phyloP scores from a whole-genome alignment of 1,140 invertebrate genomes.

The Drosophila mojavensis region DNA sequence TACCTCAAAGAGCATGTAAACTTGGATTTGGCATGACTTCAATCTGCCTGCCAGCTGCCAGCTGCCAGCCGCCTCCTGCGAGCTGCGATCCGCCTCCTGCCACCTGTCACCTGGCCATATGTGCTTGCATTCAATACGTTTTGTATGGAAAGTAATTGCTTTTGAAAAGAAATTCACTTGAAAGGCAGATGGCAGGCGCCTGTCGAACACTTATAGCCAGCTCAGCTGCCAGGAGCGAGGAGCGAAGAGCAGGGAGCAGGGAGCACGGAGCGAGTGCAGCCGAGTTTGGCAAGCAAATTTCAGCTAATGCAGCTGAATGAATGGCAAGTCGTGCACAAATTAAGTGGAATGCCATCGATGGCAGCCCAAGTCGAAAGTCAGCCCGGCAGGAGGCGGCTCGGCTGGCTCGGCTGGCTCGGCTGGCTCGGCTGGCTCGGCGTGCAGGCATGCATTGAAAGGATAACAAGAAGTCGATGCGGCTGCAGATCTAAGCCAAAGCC shows the following conservation, averaged over 20 bases:
- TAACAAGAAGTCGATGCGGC: neutral
- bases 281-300: neutral
- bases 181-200: neutral
- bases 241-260: neutral
- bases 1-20: too few relatives aligned
- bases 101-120: too few relatives aligned
- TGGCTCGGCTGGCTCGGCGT: too few relatives aligned
- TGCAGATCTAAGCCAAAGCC: constrained; percentile 25
- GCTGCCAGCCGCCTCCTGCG: too few relatives aligned
- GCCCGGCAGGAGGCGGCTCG: neutral
- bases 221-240: neutral
- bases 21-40: too few relatives aligned
- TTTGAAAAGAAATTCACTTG: neutral
- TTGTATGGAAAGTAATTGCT: neutral
- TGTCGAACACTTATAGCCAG: constrained; percentile 4
- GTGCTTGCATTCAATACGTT: neutral
- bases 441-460: constrained; percentile 6
- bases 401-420: too few relatives aligned
- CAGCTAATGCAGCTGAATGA: neutral
- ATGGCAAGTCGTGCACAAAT: neutral
- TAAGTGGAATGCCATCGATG: constrained; percentile 15
- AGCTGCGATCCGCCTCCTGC: too few relatives aligned
- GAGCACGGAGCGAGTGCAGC: too few relatives aligned
- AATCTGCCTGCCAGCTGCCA: too few relatives aligned
- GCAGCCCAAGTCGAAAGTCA: constrained; percentile 16